Conservation (phyloP, 2,888 invertebrate species). For the Listrodromus nycthemerus region DNA sequence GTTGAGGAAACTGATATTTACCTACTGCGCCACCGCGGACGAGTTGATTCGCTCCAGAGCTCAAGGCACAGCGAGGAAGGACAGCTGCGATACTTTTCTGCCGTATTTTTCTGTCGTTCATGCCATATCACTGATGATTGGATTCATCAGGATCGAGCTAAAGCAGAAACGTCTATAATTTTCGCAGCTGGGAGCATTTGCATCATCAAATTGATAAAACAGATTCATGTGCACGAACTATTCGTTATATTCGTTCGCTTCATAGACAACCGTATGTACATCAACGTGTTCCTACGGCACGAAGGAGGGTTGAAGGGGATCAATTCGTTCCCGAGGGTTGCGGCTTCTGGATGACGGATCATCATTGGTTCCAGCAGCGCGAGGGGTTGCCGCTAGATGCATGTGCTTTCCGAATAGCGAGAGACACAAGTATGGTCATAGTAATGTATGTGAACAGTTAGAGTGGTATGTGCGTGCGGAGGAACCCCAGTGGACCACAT, state of each 20-base stretch:
- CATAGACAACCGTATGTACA: conserved; percentile 44
- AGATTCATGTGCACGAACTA: conserved; percentile 43
- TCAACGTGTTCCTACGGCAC: background rate
- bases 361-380: conserved; percentile 71
- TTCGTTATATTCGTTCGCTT: conserved; percentile 58
- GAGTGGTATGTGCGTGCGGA: conserved; percentile 41
- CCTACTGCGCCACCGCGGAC: conserved; percentile 50
- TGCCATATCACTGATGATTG: background rate
- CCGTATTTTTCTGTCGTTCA: conserved; percentile 35
- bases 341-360: conserved; percentile 76
- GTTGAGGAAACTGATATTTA: conserved; percentile 67
- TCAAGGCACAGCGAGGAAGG: conserved; percentile 40
- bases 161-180: background rate
- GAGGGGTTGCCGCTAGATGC: conserved; percentile 65
- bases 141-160: background rate
- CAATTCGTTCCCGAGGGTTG: conserved; percentile 70
- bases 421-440: conserved; percentile 38
- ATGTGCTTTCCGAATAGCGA: conserved; percentile 54
- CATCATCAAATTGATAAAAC: conserved; percentile 38
- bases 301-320: conserved; percentile 53
- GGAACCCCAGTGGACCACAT: conserved; percentile 70
- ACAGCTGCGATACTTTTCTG: conserved; percentile 76
- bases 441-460: conserved; percentile 7
- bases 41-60: conserved; percentile 47
- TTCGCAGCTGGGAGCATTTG: background rate